Base-by-base conservation (phyloP, 2,888 invertebrate genomes). In the Drosophila dives region DNA sequence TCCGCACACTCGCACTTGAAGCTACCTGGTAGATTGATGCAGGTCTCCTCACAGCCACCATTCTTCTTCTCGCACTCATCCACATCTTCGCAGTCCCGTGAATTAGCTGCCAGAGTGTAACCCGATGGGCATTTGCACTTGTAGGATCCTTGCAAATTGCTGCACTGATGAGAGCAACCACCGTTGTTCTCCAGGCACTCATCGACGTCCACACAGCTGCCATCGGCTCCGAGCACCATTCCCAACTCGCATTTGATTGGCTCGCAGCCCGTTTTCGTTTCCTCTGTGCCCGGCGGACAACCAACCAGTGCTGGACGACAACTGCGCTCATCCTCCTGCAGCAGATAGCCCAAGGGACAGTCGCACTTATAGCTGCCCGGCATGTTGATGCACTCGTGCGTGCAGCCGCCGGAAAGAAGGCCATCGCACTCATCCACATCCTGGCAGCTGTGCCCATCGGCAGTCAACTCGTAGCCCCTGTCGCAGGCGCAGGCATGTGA, bases 101-200 rank as follows among this genome's bases (percentile, higher is more conserved):
- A 93, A 20, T 91, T 88, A 7, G 1, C 15, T 7, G 93, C 93
- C 8, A 94, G 91, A 10, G 89, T 81, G 83, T 93, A 95, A 0
- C 95, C 95, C 3, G 92, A 86, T 17, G 94, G 94, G 81, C 96
- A 96, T n/a, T 91, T 91, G 89, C 96, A 96, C 70, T 93, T 93
- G 48, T 93, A 94, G 2, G 93, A 93, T 1, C 94, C 95, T 10
- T 92, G 91, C 0, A 91, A 89, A 73, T 94, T 94, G 3, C 88
- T 76, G 72, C 95, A 92, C 3, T 80, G 83, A 53, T 92, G 91
- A 0, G 89, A 81, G 88, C 93, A 92, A 15, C 92, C 93, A 1
- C 93, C 93, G 64, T 93, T 93, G 10, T 92, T 76, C 4, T 89
- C 34, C 33, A 83, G 73, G 70, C 95, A 95, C 81, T 94, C 94